Evolutionary conservation across 2,888 invertebrate genomes (phyloP).

Genomic region (Agrotis exclamationis): DNA sequence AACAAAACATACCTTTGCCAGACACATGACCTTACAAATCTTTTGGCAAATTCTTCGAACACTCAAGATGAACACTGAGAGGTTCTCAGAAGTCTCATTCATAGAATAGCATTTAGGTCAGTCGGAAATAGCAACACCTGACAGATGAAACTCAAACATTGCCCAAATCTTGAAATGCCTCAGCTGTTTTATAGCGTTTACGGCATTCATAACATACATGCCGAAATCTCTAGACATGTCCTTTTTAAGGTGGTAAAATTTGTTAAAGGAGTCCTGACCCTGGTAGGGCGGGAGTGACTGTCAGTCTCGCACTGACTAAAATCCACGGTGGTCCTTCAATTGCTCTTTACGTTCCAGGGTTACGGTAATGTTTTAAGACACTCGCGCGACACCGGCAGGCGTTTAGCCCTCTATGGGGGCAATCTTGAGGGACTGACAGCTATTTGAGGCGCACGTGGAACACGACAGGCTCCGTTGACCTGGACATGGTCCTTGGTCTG

Average conservation of each 20-base stretch:
- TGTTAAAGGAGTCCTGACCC: no score
- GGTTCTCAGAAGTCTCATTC: constrained; percentile 69
- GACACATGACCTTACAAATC: constrained; percentile 25
- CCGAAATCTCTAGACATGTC: neutral
- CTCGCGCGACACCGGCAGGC: no score
- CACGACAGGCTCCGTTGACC: no score
- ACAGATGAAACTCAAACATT: constrained; percentile 47
- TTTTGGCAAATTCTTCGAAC: constrained; percentile 51
- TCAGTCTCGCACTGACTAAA: no score
- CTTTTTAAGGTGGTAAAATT: neutral
- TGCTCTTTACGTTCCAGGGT: no score
- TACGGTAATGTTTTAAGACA: no score
- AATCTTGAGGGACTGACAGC: no score
- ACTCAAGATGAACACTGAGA: constrained; percentile 37
- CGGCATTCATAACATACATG: constrained; percentile 27
- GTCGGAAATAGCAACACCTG: constrained; percentile 57
- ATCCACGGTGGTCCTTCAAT: no score
- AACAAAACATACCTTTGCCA: constrained; percentile 37
- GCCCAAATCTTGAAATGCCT: constrained; percentile 43
- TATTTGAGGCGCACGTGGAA: no score
- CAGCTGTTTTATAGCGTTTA: constrained; percentile 30
- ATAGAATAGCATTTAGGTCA: constrained; percentile 68
- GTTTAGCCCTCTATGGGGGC: no score
- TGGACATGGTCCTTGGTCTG: no score
- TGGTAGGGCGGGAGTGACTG: no score